Evolutionary conservation across 2,888 invertebrate genomes (phyloP), one percentile per base, ranked within the genome.

Genomic region (Patella ulyssiponensis): DNA sequence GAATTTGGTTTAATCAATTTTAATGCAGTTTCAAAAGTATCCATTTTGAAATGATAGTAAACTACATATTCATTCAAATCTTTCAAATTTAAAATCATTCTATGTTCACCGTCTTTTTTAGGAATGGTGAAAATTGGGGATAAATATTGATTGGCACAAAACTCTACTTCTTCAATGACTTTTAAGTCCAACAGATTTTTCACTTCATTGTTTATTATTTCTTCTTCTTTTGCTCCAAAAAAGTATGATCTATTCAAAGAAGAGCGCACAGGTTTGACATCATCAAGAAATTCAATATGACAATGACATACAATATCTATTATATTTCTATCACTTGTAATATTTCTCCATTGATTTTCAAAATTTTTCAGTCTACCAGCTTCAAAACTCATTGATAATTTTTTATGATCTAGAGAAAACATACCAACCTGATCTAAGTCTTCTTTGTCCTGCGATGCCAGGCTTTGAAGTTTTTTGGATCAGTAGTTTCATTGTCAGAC

Each of bases 21-120:
- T 3, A 78, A n/a, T 7, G 71, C 70, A 56, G 71, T 56, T 78
- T 78, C 53, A 56, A 56, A 56, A 15, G 56, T 56, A 17, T 56
- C 56, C 56, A 56, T 56, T 56, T 56, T 56, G 2, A 78, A 78
- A 70, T 75, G 78, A 51, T 75, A 75, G 33, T 75, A 78, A 9
- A n/a, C 52, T 2, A 78, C 70, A 27, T 15, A 78, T 75, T 75
- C 58, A 75, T 78, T 78, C 1, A 75, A 75, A 20, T 74, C 71
- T 33, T 58, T 74, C 33, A 77, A 54, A 71, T 78, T 74, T 11
- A 78, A 54, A 44, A 78, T 78, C 14, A 75, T n/a, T 75, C 74
- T 64, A 20, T 70, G 12, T 5, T 51, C 44, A 33, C 75, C 74
- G 53, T 71, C 72, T 71, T 74, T 75, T 51, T 78, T 78, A 14